Base-by-base conservation (phyloP, 2,797 vertebrate species). In the Protonibea diacanthus region DNA sequence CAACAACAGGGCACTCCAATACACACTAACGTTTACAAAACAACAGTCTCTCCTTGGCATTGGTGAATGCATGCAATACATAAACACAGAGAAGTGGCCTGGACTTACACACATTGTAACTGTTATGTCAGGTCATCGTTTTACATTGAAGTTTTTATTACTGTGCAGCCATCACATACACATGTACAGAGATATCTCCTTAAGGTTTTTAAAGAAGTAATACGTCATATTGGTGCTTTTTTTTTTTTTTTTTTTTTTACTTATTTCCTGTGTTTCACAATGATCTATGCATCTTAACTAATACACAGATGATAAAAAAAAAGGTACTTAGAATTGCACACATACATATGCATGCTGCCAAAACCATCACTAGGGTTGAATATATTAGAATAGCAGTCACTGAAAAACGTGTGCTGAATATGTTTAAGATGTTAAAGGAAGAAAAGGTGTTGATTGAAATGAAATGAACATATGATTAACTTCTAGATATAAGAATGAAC, bases 301-400 rank as follows among this genome's bases (percentile, higher is more conserved):
- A 52, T 18, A 23, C 45, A 49, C 8, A 1, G 7, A 52, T 18
- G 27, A 55, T n/a, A 29, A n/a, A 48, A 62, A 65, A 53, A 73
- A 23, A 21, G 27, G 20, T 40, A 58, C 21, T 70, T 21, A 53
- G 18, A 71, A 49, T 12, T 42, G 10, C 66, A 74, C 76, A 73
- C 29, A 67, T 12, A 45, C 47, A 59, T 9, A 18, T 58, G 84
- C 78, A 84, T 78, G 81, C 74, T 86, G 86, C 84, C 88, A 90
- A 90, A 84, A 61, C 59, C 57, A 63, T 47, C 56, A 51, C 11
- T 10, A 57, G 14, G 59, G 9, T 59, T 70, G 15, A 53, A 66
- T 38, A 52, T 29, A 58, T 15, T 13, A 40, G 42, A 68, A 49
- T 25, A 8, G 18, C 2, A 49, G 12, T 55, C 14, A 55, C 23